These are phyloP conservation scores for Bruchidius siliquastri DNA, from an alignment of 2,888 invertebrate species.

Conservation along the genomic window DNA sequence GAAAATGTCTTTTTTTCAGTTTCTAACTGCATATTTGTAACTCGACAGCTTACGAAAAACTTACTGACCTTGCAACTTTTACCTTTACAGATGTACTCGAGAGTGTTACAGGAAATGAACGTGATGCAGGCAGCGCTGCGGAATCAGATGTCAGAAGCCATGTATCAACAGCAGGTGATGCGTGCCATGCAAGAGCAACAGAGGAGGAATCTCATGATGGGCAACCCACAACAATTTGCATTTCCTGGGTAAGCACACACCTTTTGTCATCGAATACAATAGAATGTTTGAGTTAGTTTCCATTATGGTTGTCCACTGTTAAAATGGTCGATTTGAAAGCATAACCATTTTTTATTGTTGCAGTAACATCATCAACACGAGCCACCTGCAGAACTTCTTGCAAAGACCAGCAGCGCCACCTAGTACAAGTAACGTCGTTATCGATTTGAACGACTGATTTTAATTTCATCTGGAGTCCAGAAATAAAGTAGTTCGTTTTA, in stretches of 20 bases:
- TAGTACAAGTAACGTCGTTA: neutral
- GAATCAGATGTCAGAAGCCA: slow-evolving; percentile 19
- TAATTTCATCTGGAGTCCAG: neutral
- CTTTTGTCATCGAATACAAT: no score
- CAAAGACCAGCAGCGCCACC: neutral
- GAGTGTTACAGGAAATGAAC: slow-evolving; percentile 35
- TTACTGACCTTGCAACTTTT: slow-evolving; percentile 16
- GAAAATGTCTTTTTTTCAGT: no score
- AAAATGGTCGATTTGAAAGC: no score
- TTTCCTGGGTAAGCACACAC: neutral
- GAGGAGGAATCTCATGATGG: neutral
- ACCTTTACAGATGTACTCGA: slow-evolving; percentile 31
- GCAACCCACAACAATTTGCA: neutral
- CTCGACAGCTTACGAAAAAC: no score
- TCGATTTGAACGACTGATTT: neutral
- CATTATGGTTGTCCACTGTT: no score
- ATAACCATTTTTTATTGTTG: neutral
- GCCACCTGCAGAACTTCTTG: neutral
- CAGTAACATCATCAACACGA: neutral
- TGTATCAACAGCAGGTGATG: slow-evolving; percentile 26
- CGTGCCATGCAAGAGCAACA: slow-evolving; percentile 15
- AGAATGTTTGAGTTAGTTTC: no score
- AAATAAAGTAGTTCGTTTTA: neutral
- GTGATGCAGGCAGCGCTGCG: slow-evolving; percentile 26
- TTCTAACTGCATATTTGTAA: no score